These are phyloP conservation scores for Muscidifurax raptorellus DNA, from an alignment of 1,140 invertebrate genomes.

Conservation along the genomic window DNA sequence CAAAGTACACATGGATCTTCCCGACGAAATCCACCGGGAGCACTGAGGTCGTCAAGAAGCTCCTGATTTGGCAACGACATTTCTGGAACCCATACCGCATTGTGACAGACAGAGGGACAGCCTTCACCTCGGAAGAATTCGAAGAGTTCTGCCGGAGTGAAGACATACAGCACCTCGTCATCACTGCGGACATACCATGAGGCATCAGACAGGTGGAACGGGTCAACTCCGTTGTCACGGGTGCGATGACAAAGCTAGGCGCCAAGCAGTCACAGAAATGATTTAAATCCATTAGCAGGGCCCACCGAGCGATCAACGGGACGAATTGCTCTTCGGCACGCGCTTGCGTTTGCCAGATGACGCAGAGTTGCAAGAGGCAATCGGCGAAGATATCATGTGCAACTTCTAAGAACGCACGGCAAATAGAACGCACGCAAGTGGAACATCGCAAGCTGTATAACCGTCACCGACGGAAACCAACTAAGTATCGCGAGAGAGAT, in stretches of 20 bases:
- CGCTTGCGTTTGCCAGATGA: slow-evolving; percentile 13
- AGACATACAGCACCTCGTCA: slow-evolving; percentile 57
- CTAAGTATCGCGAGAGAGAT: background rate
- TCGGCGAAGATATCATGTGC: background rate
- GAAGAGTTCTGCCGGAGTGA: slow-evolving; percentile 55
- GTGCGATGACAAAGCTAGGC: background rate
- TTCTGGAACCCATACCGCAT: slow-evolving; percentile 60
- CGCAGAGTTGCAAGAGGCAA: background rate
- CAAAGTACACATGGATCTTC: too few species aligned
- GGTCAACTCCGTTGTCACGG: background rate
- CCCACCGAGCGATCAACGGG: slow-evolving; percentile 64
- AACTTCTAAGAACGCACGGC: background rate
- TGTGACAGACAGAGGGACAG: slow-evolving; percentile 59
- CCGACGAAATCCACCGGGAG: too few species aligned
- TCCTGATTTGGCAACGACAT: slow-evolving; percentile 51
- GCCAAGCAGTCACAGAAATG: slow-evolving; percentile 56
- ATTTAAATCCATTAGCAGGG: slow-evolving; percentile 59
- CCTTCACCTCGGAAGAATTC: slow-evolving; percentile 56
- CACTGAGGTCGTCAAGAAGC: too few species aligned
- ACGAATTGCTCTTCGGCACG: slow-evolving; percentile 57
- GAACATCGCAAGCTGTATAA: slow-evolving; percentile 24
- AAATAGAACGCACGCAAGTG: slow-evolving; percentile 7
- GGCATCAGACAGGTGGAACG: slow-evolving; percentile 58
- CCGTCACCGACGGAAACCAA: background rate
- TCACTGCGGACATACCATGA: background rate